Evolutionary conservation across 2,797 vertebrate species (phyloP), one percentile per base, ranked within the genome.

Genomic region (Coracias cyanogaster): DNA sequence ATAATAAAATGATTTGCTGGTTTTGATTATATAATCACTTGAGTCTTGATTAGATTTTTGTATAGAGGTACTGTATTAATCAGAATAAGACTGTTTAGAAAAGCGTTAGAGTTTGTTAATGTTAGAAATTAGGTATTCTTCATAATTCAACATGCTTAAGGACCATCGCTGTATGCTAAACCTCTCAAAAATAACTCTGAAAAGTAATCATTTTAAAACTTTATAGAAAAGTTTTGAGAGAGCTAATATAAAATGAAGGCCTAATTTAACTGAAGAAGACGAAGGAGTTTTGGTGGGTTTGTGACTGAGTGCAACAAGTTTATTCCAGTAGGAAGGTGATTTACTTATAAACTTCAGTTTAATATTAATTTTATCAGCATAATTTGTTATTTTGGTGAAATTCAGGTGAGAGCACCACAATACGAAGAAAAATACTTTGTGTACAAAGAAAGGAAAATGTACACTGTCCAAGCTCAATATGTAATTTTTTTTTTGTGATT

Each of bases 11-110:
- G 65, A 46, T 35, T 86, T 88, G 3, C 28, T 74, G 22, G 2
- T 3, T 96, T 82, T 79, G 37, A 79, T 43, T 67, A 41, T 26
- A 35, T 57, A 71, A 83, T 49, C 65, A 64, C 37, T 94, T 41
- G 12, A 72, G 31, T 60, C n/a, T 94, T 93, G 57, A 79, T 93
- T 93, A 89, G 26, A 57, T 72, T 89, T 86, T 90, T 86, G 3
- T 74, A 31, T 45, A 54, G 58, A 89, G 45, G 22, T 43, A 58
- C 45, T 33, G 3, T 37, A 79, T 65, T 90, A 84, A 86, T 79
- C 58, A 89, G 43, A 88, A 80, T 15, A 8, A 81, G 26, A 37
- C 22, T 71, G 7, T 51, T 83, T 60, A 57, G 35, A 74, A 78
- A 93, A 78, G 8, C 58, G 49, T 54, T 76, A 45, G 29, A 61